These are phyloP conservation scores for Sebastes itinus DNA, from an alignment of 2,797 vertebrate genomes.

Conservation along the genomic window DNA sequence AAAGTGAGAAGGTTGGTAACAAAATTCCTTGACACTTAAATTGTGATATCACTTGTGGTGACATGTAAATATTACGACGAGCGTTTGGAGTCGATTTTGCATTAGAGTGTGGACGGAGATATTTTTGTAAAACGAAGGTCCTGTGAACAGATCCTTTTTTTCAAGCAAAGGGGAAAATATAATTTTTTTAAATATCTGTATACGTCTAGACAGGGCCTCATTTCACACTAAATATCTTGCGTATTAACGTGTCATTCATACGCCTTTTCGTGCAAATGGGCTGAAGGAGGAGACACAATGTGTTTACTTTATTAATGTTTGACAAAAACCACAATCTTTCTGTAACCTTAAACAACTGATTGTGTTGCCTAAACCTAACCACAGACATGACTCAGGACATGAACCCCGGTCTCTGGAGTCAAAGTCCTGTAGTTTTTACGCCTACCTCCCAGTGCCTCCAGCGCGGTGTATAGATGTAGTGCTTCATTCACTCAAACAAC, in stretches of 20 bases:
- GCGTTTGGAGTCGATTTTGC: neutral
- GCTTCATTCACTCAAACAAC: neutral
- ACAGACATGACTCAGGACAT: neutral
- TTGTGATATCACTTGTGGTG: too few species aligned
- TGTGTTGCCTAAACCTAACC: neutral
- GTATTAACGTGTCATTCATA: too few species aligned
- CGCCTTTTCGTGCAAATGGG: too few species aligned
- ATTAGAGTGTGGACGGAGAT: neutral
- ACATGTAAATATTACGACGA: too few species aligned
- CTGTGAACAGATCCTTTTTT: neutral
- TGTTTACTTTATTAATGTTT: neutral
- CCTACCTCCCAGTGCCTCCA: neutral
- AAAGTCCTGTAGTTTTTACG: neutral
- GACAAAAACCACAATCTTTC: neutral
- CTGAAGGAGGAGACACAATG: neutral
- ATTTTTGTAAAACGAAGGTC: neutral
- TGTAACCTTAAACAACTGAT: neutral
- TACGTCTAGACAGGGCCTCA: neutral
- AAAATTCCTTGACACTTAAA: too few species aligned
- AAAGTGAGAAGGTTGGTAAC: too few species aligned
- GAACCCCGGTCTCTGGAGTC: neutral
- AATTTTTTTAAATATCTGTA: neutral
- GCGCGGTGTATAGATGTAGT: neutral
- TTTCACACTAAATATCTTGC: accelerated
- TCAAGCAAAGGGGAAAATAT: too few species aligned